These are phyloP conservation scores for Eulemur albifrons DNA, from an alignment of 2,797 vertebrate species.

Conservation along the genomic window DNA sequence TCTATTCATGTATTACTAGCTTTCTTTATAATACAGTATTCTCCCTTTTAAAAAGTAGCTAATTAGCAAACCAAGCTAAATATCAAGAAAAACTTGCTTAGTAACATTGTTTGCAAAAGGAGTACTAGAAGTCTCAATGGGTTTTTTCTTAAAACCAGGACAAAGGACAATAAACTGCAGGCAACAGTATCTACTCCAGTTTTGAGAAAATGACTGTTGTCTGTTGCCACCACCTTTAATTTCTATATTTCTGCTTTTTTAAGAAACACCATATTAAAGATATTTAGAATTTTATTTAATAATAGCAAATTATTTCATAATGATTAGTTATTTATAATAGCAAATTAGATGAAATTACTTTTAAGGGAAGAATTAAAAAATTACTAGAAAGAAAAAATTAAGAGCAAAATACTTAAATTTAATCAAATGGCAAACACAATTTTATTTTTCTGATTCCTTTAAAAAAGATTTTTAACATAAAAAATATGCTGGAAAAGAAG, in stretches of 20 bases:
- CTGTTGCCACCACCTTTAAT: neutral
- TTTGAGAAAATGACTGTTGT: neutral
- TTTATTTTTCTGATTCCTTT: constrained; percentile 1
- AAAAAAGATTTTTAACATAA: neutral
- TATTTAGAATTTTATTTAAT: constrained; percentile 1
- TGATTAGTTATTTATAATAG: neutral
- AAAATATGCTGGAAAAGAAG: neutral
- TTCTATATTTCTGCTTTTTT: neutral
- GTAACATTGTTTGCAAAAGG: neutral
- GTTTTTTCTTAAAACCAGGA: neutral
- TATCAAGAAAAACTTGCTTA: neutral
- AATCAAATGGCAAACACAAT: neutral
- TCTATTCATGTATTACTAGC: neutral
- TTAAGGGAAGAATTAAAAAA: neutral
- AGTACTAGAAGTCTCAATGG: neutral
- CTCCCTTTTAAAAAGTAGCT: neutral
- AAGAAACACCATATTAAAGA: neutral
- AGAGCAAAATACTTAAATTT: neutral
- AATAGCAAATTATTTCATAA: neutral
- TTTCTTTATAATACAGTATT: neutral
- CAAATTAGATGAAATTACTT: neutral
- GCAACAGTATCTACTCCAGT: neutral
- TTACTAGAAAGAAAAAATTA: constrained; percentile 26
- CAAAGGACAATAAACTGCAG: neutral
- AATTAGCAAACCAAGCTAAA: neutral